phyloP scores from a whole-genome alignment of 2,888 invertebrate genomes.

The Toxonevra muliebris region DNA sequence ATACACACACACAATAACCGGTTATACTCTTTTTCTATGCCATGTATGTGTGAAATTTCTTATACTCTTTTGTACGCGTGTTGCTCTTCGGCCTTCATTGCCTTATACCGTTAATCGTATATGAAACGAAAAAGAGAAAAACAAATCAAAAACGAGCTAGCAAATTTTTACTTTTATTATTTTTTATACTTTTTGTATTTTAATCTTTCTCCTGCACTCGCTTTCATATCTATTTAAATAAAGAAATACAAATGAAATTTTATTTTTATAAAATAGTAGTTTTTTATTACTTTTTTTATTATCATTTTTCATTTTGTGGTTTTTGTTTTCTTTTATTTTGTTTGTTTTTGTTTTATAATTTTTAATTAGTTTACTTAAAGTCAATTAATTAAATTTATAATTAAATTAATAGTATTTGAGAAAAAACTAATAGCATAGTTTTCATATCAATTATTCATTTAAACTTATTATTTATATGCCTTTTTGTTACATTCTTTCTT shows the following conservation, averaged over 20 bases:
- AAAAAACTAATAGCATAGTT: slow-evolving; percentile 31
- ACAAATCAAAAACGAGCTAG: too few relatives aligned
- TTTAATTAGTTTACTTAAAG: slow-evolving; percentile 41
- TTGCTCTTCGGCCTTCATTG: too few relatives aligned
- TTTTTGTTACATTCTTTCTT: slow-evolving; percentile 3
- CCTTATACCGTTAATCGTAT: too few relatives aligned
- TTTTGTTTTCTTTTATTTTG: slow-evolving; percentile 49
- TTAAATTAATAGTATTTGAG: slow-evolving; percentile 55
- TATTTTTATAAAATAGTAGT: slow-evolving; percentile 59
- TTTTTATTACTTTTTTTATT: slow-evolving; percentile 45
- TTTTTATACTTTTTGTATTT: too few relatives aligned
- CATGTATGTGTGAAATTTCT: too few relatives aligned
- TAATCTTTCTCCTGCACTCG: too few relatives aligned
- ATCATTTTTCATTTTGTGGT: slow-evolving; percentile 42
- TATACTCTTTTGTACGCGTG: too few relatives aligned
- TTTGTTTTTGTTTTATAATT: slow-evolving; percentile 41
- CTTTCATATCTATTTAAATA: too few relatives aligned
- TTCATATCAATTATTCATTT: slow-evolving; percentile 23
- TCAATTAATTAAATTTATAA: slow-evolving; percentile 49
- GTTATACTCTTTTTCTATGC: too few relatives aligned
- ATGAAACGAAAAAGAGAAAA: too few relatives aligned
- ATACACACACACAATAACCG: too few relatives aligned
- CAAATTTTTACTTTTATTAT: too few relatives aligned
- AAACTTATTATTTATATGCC: slow-evolving; percentile 16
- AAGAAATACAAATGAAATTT: not conserved